Evolutionary conservation across 2,888 invertebrate genomes (phyloP).

Genomic region (Cheilosia vulpina): DNA sequence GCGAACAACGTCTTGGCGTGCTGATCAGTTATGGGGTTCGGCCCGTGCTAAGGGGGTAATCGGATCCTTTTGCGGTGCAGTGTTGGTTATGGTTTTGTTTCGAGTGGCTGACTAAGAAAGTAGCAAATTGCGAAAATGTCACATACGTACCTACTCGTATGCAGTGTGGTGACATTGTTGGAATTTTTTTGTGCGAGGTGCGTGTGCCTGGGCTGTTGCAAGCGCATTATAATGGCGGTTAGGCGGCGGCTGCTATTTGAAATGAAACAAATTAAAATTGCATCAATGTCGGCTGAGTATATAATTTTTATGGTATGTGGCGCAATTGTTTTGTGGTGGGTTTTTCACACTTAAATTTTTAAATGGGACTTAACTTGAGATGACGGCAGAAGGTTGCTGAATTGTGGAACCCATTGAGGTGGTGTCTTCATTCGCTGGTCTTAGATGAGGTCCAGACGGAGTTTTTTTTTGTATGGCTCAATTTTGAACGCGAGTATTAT

Average conservation of each 20-base stretch:
- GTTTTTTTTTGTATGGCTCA: constrained; percentile 8
- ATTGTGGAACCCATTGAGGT: background rate
- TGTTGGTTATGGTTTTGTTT: constrained; percentile 48
- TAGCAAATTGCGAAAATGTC: constrained; percentile 59
- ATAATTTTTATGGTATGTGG: constrained; percentile 6
- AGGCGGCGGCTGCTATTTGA: constrained; percentile 24
- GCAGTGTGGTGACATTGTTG: constrained; percentile 31
- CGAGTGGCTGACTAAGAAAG: constrained; percentile 51
- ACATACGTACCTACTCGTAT: constrained; percentile 20
- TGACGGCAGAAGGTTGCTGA: constrained; percentile 1
- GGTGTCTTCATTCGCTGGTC: background rate
- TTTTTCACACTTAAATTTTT: constrained; percentile 47
- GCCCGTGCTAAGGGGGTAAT: constrained; percentile 58
- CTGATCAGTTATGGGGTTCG: constrained; percentile 7
- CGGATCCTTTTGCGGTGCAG: constrained; percentile 33
- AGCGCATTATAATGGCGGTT: constrained; percentile 36
- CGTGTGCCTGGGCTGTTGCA: constrained; percentile 19
- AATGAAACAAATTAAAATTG: constrained; percentile 47
- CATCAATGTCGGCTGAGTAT: constrained; percentile 23
- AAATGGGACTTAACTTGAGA: constrained; percentile 6
- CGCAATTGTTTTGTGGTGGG: constrained; percentile 56
- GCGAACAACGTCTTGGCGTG: constrained; percentile 1
- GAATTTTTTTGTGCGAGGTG: constrained; percentile 39
- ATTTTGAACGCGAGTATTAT: background rate
- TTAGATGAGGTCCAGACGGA: background rate